Conservation (phyloP, 2,113 vertebrate genomes). For the Tychaedon coryphoeus region DNA sequence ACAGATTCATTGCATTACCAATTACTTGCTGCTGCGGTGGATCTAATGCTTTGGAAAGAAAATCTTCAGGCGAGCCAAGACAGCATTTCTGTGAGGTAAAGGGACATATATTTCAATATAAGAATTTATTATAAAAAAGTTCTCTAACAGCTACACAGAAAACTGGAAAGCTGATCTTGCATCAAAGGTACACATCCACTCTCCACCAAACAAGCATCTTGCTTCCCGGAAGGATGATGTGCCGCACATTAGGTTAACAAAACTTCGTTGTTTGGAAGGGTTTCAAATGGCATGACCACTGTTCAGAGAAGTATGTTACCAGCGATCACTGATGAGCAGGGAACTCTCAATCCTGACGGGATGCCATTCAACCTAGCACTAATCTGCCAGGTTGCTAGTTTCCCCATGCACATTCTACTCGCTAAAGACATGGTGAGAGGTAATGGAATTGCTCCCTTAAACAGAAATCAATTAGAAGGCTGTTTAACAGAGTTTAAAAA, state of each 20-base stretch:
- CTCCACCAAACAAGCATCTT: not conserved
- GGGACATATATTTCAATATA: not conserved
- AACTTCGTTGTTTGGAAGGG: not conserved
- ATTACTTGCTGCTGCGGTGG: slow-evolving; percentile 92
- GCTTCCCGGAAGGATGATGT: fast-evolving
- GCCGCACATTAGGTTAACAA: not conserved
- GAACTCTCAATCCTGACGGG: not conserved
- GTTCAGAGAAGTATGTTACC: not conserved
- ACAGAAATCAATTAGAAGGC: not conserved
- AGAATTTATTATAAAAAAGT: not conserved
- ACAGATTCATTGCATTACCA: slow-evolving; percentile 89
- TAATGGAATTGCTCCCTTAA: not conserved
- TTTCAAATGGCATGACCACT: not conserved
- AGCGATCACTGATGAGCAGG: not conserved
- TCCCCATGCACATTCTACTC: not conserved
- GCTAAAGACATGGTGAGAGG: fast-evolving
- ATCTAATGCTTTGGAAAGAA: slow-evolving; percentile 88
- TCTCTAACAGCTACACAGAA: not conserved
- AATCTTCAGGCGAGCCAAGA: slow-evolving; percentile 93
- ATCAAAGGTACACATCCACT: not conserved
- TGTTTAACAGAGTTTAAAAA: not conserved
- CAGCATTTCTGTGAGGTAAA: slow-evolving; percentile 84
- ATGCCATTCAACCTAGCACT: not conserved
- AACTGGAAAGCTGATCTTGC: not conserved
- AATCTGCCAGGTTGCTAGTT: not conserved